Base-by-base conservation (phyloP, 2,113 vertebrate genomes). In the Dendropsophus ebraccatus region DNA sequence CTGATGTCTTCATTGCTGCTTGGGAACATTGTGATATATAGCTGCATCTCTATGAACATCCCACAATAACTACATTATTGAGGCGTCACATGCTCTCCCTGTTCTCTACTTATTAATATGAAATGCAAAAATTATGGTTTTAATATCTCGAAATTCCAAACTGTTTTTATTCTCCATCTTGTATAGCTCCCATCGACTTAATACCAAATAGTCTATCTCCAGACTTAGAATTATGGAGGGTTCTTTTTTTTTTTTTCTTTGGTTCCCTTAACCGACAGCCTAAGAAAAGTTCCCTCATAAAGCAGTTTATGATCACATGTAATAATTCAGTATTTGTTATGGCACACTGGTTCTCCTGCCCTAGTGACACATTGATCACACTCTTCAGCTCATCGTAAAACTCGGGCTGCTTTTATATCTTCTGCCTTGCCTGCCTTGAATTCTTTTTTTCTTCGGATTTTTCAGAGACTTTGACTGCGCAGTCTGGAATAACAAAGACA, bases 281-380 rank as follows among this genome's bases (percentile, higher is more conserved):
- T 60, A 19, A 32, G 25, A 73, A 41, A 47, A 12, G 21, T 23
- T 84, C 72, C 50, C 35, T 30, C 28, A 25, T 62, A 54, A 17
- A 84, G n/a, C 41, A 35, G 35, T 47, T 76, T 49, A 54, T 65
- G 72, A 58, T 65, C 19, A 49, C 37, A 50, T 52, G 41, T 49
- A 67, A 76, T 65, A 77, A 85, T 17, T 77, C 83, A 77, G 25
- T 50, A 14, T 76, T 49, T 50, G 58, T 72, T 82, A 82, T 70
- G 45, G 62, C 65, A 11, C 30, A 23, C 49, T 11, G 65, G 11
- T 41, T 83, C 45, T 11, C 50, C 12, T 83, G 67, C 67, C 30
- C 81, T 21, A 2, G 13, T 82, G 65, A 83, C 67, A 73, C 67
- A 56, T 41, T 72, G 49, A 72, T 83, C 67, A 16, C 21, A 5